Base-by-base conservation (phyloP, 2,113 vertebrate species). In the Dicerorhinus sumatrensis region DNA sequence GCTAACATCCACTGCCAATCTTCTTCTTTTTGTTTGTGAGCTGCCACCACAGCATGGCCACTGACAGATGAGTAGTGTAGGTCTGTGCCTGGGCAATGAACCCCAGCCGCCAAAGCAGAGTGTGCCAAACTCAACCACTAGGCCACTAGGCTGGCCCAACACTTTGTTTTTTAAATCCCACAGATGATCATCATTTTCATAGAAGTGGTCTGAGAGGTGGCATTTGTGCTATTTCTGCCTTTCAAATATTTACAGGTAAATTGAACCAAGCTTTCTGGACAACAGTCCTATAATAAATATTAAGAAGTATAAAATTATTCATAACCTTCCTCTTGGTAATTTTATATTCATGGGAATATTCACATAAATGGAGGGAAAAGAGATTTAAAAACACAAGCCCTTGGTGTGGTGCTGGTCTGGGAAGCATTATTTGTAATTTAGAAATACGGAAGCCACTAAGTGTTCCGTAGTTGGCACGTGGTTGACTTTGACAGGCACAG, bases 381-480 rank as follows among this genome's bases (percentile, higher is more conserved):
- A 0, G 29, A 33, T 8, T 42, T 54, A 31, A 27, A 31, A 12
- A 56, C 56, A 39, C 16, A 31, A 48, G 33, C 14, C 13, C 2
- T 48, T 48, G 56, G 4, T 6, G 29, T 60, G 63, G n/a, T 9
- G 58, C 23, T 87, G 54, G 36, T 42, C 67, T 8, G 51, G 51
- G 63, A 86, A 54, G 70, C 14, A 3, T 11, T 60, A 16, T 46
- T 63, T 89, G 39, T 75, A 9, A 69, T 48, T 51, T 33, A 56
- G 65, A 69, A 70, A 76, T 33, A 63, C 11, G 16, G 46, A 73
- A 83, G 27, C 5, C 14, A 3, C 80, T 31, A 31, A 33, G 21
- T 8, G 9, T 9, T 20, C 2, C 16, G 6, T 3, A 51, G 8
- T 1, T 3, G 39, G 46, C 25, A 4, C 8, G 5, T 0, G 27